Conservation (phyloP, 2,797 vertebrate species). For the Chelon auratus region DNA sequence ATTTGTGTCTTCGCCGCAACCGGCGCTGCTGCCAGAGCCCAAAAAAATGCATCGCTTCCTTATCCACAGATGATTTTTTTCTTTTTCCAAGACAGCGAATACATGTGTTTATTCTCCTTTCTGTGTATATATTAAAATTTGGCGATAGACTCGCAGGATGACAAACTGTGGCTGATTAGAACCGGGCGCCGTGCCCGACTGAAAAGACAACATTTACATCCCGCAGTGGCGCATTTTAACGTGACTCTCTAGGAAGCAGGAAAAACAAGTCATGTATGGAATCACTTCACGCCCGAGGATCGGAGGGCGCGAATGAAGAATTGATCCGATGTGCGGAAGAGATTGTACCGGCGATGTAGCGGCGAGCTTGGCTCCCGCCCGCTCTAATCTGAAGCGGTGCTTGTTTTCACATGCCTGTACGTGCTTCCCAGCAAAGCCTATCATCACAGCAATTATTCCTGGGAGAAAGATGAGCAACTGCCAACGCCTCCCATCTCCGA, state of each 20-base stretch:
- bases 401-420: slow-evolving; percentile 69
- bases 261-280: slow-evolving; percentile 11
- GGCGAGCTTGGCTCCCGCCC: slow-evolving; percentile 35
- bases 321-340: slow-evolving; percentile 55
- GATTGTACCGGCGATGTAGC: slow-evolving; percentile 26
- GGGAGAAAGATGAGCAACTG: slow-evolving; percentile 62
- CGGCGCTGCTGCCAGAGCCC: neutral
- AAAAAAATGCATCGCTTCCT: slow-evolving; percentile 15
- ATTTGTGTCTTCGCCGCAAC: slow-evolving; percentile 22
- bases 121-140: slow-evolving; percentile 11
- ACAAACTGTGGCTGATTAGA: slow-evolving; percentile 15
- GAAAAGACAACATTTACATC: slow-evolving; percentile 23
- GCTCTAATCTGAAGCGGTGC: slow-evolving; percentile 65
- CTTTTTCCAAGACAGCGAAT: slow-evolving; percentile 2
- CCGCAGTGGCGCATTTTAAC: slow-evolving; percentile 32
- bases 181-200: neutral
- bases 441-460: slow-evolving; percentile 81
- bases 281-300: slow-evolving; percentile 52
- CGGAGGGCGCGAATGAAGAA: slow-evolving; percentile 35
- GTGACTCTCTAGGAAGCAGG: neutral
- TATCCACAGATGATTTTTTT: neutral
- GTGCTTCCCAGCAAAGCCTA: slow-evolving; percentile 64
- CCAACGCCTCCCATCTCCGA: slow-evolving; percentile 67
- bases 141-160: neutral
- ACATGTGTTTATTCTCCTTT: neutral